Percentiles rank a stretch among this genome's conserved stretches.
These are phyloP conservation scores for Cyphomyrus plagiostoma DNA, from an alignment of 2,113 vertebrate species.

Conservation along the genomic window DNA sequence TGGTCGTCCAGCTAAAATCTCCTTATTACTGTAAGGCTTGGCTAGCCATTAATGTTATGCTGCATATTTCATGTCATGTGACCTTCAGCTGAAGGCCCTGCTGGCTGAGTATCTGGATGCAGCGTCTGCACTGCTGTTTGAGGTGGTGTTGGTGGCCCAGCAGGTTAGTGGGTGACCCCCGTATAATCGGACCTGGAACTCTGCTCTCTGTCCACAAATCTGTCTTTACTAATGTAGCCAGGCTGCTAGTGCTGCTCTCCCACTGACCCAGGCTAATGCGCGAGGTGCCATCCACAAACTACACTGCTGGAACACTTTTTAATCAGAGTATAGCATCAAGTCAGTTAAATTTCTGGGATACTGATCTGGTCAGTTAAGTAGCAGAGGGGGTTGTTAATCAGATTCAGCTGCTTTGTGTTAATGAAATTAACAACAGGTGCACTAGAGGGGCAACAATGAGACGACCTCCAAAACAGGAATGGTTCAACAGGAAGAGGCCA, in stretches of 20 bases:
- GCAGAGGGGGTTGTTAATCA: too few relatives aligned
- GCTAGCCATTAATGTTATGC: not conserved
- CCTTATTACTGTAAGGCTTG: not conserved
- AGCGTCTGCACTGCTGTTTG: constrained; percentile 54
- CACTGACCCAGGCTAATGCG: not conserved
- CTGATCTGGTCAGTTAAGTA: too few relatives aligned
- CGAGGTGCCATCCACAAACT: not conserved
- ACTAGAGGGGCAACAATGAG: too few relatives aligned
- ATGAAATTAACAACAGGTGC: too few relatives aligned
- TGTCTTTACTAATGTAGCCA: not conserved
- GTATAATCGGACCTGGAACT: not conserved
- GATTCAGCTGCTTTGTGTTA: too few relatives aligned
- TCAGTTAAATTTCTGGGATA: too few relatives aligned
- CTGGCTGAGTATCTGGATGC: constrained; percentile 55
- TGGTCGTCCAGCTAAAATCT: not conserved
- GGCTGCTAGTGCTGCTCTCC: too few relatives aligned
- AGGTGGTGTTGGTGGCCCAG: constrained; percentile 56
- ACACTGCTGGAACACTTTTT: too few relatives aligned
- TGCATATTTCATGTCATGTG: not conserved
- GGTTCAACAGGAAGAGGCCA: too few relatives aligned
- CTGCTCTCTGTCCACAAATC: not conserved
- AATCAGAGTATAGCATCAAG: too few relatives aligned
- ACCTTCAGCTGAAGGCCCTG: constrained; percentile 41
- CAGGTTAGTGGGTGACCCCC: constrained; percentile 43
- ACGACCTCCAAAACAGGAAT: too few relatives aligned